Evolutionary conservation across 1,140 invertebrate species (phyloP), one percentile per base, ranked within the genome.

Genomic region (Cotesia typhae): DNA sequence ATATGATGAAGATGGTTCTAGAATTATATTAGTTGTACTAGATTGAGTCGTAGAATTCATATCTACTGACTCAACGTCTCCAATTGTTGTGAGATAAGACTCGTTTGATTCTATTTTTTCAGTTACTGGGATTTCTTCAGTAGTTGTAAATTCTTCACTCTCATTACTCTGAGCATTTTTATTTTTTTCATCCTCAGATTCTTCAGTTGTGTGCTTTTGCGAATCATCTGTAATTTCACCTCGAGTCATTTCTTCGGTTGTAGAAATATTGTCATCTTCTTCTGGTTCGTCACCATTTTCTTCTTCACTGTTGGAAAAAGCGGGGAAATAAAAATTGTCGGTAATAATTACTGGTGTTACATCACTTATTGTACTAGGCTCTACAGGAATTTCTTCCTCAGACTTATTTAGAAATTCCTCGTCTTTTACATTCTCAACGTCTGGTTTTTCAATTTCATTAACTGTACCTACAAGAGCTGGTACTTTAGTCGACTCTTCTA

Each of bases 261-360:
- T 70, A 5, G n/a, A 64, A 17, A 2, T 28, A 47, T 74, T 61
- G 51, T 77, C 63, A 28, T 76, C 71, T 61, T 79, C 76, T 7
- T 38, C 60, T 36, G 51, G 55, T 41, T 73, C 65, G 9, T 79
- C 74, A 36, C 75, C 61, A 35, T 77, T 59, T 70, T 77, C 73
- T 37, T 68, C 36, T 55, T 82, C 76, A 9, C 78, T 75, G 5
- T 80, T 75, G 10, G 63, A 12, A 47, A 75, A 47, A 28, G 67
- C 66, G 3, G 84, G 85, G 4, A 84, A 80, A 68, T 86, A 87
- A 71, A 87, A 87, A 51, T 87, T 83, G 61, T 86, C 85, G 0
- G 85, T 87, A 37, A 87, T 86, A 12, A 87, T 87, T n/a, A 87
- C 76, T 3, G 85, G 84, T 5, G 71, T 69, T 9, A 47, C 69